Conservation (phyloP, 1,140 invertebrate genomes). For the Papilio aristodemus region DNA sequence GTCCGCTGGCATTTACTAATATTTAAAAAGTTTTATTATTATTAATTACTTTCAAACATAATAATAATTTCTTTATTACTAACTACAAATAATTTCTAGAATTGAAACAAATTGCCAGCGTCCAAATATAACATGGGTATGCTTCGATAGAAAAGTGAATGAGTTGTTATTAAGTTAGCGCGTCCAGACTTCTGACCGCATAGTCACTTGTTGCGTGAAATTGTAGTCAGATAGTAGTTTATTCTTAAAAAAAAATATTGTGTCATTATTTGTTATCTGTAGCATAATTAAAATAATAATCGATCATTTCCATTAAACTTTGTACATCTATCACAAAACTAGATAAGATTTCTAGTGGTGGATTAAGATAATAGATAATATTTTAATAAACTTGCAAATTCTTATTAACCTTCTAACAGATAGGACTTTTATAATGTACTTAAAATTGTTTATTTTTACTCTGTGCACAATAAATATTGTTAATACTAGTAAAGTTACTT, state of each 20-base stretch:
- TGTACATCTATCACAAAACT: neutral
- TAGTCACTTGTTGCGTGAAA: no score
- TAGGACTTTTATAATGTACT: conserved; percentile 34
- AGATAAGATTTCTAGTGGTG: neutral
- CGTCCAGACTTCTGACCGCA: no score
- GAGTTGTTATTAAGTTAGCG: no score
- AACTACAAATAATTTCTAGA: no score
- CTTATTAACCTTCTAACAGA: neutral
- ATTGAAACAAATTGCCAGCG: no score
- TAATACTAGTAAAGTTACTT: conserved; percentile 53
- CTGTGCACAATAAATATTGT: conserved; percentile 34
- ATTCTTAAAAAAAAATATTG: neutral
- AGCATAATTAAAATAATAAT: neutral
- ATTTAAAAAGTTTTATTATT: no score
- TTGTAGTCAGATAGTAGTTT: no score
- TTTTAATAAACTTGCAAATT: neutral
- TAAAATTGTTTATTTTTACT: conserved; percentile 38
- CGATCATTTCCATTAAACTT: neutral
- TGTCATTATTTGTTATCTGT: neutral
- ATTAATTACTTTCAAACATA: no score
- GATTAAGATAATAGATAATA: neutral
- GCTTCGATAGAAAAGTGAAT: no score
- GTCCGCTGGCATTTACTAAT: no score
- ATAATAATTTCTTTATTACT: no score
- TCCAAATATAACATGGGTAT: no score